Percentiles rank a stretch among this genome's conserved stretches.
Conservation (phyloP, 2,888 invertebrate species). For the Sarcophaga caerulescens region DNA sequence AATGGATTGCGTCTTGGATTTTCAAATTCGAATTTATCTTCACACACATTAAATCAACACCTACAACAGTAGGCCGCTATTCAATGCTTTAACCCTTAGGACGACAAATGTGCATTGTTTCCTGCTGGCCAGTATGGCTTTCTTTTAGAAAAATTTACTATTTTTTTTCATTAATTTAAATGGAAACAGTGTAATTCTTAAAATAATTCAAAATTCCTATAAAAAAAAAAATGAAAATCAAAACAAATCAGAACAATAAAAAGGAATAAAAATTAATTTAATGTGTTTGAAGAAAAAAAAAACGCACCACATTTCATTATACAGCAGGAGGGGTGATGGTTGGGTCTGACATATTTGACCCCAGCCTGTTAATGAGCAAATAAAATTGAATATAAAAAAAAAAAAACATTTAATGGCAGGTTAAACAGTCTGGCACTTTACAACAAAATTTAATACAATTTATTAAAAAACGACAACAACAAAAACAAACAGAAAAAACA, state of each 20-base stretch:
- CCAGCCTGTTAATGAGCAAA: conserved; percentile 15
- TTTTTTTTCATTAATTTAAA: too few relatives aligned
- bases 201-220: neutral
- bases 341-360: conserved; percentile 28
- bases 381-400: conserved; percentile 1
- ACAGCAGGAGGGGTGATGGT: neutral
- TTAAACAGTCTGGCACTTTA: too few relatives aligned
- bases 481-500: neutral
- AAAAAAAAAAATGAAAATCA: neutral
- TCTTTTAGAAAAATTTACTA: too few relatives aligned
- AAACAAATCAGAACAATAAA: neutral
- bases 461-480: neutral
- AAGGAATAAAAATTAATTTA: neutral
- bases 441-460: neutral
- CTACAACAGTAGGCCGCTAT: too few relatives aligned
- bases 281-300: neutral
- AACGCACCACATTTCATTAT: neutral
- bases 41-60: too few relatives aligned
- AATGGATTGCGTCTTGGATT: too few relatives aligned
- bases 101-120: too few relatives aligned
- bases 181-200: neutral
- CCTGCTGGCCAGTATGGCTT: too few relatives aligned
- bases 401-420: conserved; percentile 13
- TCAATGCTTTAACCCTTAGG: too few relatives aligned
- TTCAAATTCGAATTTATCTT: too few relatives aligned